Percentiles rank a stretch among this genome's conserved stretches.
Conservation (phyloP, 2,113 vertebrate genomes). For the Corythaeola cristata region DNA sequence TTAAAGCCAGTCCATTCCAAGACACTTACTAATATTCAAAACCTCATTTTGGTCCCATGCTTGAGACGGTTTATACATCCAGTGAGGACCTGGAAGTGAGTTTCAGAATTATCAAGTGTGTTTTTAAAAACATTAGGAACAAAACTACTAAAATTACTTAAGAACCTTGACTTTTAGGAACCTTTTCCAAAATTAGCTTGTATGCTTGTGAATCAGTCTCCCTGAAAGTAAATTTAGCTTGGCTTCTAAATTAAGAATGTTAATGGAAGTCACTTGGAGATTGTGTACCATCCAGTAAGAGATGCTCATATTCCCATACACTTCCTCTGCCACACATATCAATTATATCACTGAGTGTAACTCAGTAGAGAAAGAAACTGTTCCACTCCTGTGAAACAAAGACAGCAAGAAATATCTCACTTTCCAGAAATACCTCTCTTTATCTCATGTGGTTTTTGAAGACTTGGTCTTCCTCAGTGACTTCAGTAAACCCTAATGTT, state of each 20-base stretch:
- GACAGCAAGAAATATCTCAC: neutral
- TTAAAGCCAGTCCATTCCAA: neutral
- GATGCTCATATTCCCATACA: neutral
- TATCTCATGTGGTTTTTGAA: neutral
- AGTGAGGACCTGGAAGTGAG: neutral
- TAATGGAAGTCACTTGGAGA: neutral
- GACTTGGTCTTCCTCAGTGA: neutral
- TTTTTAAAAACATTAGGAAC: neutral
- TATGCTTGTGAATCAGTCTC: neutral
- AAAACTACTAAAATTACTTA: neutral
- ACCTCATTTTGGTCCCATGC: neutral
- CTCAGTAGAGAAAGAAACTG: neutral
- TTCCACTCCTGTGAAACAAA: neutral
- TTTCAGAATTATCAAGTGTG: neutral
- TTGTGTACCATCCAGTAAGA: neutral
- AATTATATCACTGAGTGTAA: neutral
- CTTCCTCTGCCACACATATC: accelerated
- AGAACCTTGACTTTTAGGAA: neutral
- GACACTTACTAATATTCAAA: neutral
- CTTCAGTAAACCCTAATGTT: neutral
- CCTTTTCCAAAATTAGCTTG: neutral
- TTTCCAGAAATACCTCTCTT: neutral
- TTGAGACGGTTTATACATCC: neutral
- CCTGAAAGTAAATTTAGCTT: neutral
- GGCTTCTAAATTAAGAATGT: neutral